These are phyloP conservation scores for Spongia lamella DNA, from an alignment of 37 sponge, comb jelly and placozoan species.

Conservation along the genomic window DNA sequence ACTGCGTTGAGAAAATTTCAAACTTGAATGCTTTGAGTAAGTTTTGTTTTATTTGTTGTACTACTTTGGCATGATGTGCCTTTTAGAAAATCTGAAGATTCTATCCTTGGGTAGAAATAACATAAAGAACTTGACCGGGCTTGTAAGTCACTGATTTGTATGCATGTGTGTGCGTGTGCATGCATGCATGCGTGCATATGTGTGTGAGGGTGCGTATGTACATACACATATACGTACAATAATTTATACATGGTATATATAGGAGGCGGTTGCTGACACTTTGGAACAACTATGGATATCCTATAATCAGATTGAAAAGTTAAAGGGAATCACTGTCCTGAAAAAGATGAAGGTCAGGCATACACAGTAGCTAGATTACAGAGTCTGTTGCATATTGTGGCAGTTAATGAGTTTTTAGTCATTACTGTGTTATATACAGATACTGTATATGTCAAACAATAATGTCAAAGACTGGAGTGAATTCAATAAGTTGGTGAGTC, in stretches of 20 bases:
- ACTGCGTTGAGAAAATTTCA: conserved; percentile 94
- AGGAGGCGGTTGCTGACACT: conserved; percentile 93
- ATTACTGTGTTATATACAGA: conserved; percentile 40
- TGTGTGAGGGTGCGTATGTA: too few relatives aligned
- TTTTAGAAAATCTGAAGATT: conserved; percentile 76
- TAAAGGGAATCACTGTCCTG: conserved; percentile 91
- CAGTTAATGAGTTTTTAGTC: background rate
- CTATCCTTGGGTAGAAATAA: conserved; percentile 92
- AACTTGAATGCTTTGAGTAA: conserved; percentile 96
- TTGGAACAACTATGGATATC: conserved; percentile 97
- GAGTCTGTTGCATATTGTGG: conserved; percentile 2
- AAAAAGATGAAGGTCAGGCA: conserved; percentile 79
- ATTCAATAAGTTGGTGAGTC: conserved; percentile 76
- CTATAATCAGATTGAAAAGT: conserved; percentile 94
- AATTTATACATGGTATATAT: background rate
- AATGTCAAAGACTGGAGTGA: conserved; percentile 97
- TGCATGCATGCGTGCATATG: too few relatives aligned
- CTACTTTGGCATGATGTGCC: background rate
- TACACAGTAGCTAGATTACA: too few relatives aligned
- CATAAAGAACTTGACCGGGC: conserved; percentile 91
- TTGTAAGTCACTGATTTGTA: conserved; percentile 41
- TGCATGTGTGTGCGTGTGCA: background rate
- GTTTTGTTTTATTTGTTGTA: conserved; percentile 26
- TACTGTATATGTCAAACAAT: conserved; percentile 97
- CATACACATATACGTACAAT: too few relatives aligned